phyloP scores from a whole-genome alignment of 2,888 invertebrate species.

The Cheilosia variabilis region DNA sequence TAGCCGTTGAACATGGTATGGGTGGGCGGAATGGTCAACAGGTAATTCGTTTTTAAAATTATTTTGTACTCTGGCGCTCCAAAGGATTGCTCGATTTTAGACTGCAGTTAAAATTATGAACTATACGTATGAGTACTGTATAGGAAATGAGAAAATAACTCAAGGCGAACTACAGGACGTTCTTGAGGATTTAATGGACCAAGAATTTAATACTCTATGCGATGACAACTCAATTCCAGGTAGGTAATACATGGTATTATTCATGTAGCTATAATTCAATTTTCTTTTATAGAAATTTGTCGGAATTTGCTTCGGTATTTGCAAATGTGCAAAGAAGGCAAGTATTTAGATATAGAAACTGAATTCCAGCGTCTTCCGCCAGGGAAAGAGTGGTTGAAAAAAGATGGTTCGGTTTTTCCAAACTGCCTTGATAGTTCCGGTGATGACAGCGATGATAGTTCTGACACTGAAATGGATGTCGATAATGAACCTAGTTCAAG shows the following conservation, averaged over 20 bases:
- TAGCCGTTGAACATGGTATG: constrained; percentile 90
- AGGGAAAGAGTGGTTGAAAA: constrained; percentile 86
- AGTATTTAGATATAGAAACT: constrained; percentile 85
- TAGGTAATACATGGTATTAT: constrained; percentile 76
- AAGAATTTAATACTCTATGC: constrained; percentile 89
- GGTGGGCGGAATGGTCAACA: constrained; percentile 88
- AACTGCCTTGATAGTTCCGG: constrained; percentile 83
- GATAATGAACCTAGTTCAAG: constrained; percentile 79
- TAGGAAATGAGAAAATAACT: constrained; percentile 86
- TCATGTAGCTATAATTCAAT: neutral
- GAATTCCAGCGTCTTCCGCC: constrained; percentile 86
- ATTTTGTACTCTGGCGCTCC: neutral
- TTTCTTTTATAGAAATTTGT: constrained; percentile 85
- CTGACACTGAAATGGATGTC: constrained; percentile 81
- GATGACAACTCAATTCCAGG: constrained; percentile 89
- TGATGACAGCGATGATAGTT: constrained; percentile 78
- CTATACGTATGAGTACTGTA: constrained; percentile 87
- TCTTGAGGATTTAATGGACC: constrained; percentile 89
- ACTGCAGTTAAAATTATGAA: constrained; percentile 87
- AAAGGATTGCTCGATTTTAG: constrained; percentile 82
- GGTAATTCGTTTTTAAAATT: constrained; percentile 81
- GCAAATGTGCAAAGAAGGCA: constrained; percentile 85
- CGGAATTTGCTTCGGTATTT: constrained; percentile 85
- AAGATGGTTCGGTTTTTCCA: constrained; percentile 83
- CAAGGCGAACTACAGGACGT: constrained; percentile 86